Percentiles rank a stretch among this genome's conserved stretches.
phyloP scores from a whole-genome alignment of 1,140 invertebrate genomes.

The Galleria mellonella region DNA sequence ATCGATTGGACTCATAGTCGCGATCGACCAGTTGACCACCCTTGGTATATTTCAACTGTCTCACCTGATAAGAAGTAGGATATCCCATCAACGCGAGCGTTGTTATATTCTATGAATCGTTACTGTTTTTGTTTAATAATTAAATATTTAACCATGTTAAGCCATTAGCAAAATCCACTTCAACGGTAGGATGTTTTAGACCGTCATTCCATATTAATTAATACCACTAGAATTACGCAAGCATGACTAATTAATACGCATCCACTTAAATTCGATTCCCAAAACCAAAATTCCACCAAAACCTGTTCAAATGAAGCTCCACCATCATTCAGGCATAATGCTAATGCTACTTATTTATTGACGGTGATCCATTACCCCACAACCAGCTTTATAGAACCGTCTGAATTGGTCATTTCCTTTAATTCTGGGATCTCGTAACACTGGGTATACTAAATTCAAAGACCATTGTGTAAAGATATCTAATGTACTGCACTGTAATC shows the following conservation, averaged over 20 bases:
- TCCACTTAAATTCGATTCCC: conserved; percentile 15
- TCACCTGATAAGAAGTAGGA: no score
- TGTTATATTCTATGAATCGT: no score
- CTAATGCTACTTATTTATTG: conserved; percentile 51
- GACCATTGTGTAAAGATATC: conserved; percentile 18
- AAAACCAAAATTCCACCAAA: conserved; percentile 30
- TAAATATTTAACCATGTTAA: no score
- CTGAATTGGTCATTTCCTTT: background rate
- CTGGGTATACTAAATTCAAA: conserved; percentile 15
- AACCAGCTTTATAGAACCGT: conserved; percentile 14
- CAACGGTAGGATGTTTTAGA: no score
- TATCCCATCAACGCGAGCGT: no score
- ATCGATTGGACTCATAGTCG: no score
- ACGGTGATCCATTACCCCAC: conserved; percentile 38
- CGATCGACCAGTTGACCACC: no score
- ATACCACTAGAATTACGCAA: conserved; percentile 16
- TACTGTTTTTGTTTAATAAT: no score
- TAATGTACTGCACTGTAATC: conserved; percentile 3
- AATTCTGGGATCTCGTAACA: conserved; percentile 17
- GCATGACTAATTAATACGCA: conserved; percentile 33
- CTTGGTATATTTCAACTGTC: no score
- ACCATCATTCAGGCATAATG: conserved; percentile 36
- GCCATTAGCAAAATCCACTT: no score
- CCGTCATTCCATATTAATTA: background rate
- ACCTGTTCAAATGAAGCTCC: conserved; percentile 37